Evolutionary conservation across 2,888 invertebrate genomes (phyloP).

Genomic region (Syrphus vitripennis): DNA sequence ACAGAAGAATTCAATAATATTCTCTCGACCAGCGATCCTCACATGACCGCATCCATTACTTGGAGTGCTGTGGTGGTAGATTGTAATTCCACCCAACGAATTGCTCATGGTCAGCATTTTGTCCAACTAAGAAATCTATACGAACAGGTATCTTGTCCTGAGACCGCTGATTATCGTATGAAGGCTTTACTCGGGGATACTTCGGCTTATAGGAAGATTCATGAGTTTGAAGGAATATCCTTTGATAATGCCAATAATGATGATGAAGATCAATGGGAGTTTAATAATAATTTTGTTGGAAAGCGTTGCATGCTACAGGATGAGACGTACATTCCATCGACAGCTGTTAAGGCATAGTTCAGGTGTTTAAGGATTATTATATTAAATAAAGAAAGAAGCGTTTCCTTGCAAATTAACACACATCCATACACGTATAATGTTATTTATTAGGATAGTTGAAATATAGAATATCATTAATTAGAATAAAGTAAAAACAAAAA

Average conservation of each 20-base stretch:
- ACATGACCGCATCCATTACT: conserved; percentile 77
- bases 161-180: conserved; percentile 73
- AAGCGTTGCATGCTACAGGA: conserved; percentile 79
- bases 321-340: conserved; percentile 74
- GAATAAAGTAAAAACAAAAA: not conserved
- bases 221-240: conserved; percentile 69
- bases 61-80: conserved; percentile 78
- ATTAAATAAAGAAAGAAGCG: not conserved
- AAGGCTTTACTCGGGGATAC: conserved; percentile 72
- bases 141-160: conserved; percentile 78
- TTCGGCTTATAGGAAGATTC: conserved; percentile 72
- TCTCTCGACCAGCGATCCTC: conserved; percentile 77
- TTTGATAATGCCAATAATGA: conserved; percentile 74
- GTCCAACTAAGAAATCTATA: conserved; percentile 79
- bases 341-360: conserved; percentile 43
- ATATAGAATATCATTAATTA: conserved; percentile 39
- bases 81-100: conserved; percentile 74
- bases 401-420: conserved; percentile 23
- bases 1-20: conserved; percentile 80
- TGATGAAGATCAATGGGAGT: conserved; percentile 79
- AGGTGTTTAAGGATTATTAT: not conserved
- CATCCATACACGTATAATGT: conserved; percentile 28
- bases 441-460: conserved; percentile 43
- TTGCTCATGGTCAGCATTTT: conserved; percentile 78
- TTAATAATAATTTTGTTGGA: conserved; percentile 78